Conservation (phyloP, 2,113 vertebrate genomes). For the Cheilinus undulatus region DNA sequence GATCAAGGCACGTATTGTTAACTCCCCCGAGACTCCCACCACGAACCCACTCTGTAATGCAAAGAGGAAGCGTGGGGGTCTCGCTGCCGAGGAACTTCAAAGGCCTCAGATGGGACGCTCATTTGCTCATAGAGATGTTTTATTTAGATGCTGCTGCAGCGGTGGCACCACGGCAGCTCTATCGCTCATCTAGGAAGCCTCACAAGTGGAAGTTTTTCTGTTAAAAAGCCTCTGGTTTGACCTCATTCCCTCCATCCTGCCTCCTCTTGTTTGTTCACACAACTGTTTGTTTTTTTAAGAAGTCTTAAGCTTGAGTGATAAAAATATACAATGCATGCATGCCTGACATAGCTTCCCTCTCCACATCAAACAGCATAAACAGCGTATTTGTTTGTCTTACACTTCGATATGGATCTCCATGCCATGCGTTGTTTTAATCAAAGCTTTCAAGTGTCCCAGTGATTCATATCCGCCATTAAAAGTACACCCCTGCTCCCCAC, state of each 20-base stretch:
- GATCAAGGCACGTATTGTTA: constrained; percentile 69
- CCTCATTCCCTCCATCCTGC: constrained; percentile 9
- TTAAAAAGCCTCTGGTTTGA: not conserved
- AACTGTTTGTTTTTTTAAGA: constrained; percentile 22
- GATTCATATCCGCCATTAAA: constrained; percentile 58
- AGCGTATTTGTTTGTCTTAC: constrained; percentile 58
- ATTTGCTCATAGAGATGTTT: constrained; percentile 75
- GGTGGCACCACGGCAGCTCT: constrained; percentile 64
- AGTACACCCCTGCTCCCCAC: not conserved
- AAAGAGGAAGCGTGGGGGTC: constrained; percentile 75
- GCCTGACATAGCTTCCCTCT: constrained; percentile 49
- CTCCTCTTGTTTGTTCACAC: not conserved
- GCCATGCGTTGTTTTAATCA: constrained; percentile 56
- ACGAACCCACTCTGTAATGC: constrained; percentile 72
- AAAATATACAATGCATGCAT: constrained; percentile 38
- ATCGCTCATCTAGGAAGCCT: constrained; percentile 56
- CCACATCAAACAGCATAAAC: constrained; percentile 68
- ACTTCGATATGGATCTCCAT: constrained; percentile 66
- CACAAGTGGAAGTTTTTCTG: constrained; percentile 24
- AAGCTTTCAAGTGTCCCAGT: constrained; percentile 62
- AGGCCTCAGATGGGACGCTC: constrained; percentile 68
- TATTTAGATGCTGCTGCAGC: constrained; percentile 75
- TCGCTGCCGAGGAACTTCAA: constrained; percentile 74
- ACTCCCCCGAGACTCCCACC: constrained; percentile 63
- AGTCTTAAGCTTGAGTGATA: constrained; percentile 31